phyloP scores from a whole-genome alignment of 2,888 invertebrate species.

The Drosophila atroscutellata region DNA sequence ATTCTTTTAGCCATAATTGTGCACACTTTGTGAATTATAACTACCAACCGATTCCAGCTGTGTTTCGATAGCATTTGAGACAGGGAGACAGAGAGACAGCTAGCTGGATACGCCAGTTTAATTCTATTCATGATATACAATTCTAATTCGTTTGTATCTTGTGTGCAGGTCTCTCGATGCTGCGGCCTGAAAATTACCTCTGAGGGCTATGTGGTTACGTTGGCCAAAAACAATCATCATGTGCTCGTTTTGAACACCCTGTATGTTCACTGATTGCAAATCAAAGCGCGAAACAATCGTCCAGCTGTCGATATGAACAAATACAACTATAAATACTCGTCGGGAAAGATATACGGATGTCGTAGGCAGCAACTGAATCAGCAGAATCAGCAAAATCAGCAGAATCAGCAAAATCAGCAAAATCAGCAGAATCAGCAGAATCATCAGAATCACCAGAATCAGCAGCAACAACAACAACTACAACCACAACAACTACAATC shows the following conservation, averaged over 20 bases:
- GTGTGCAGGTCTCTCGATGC: slow-evolving; percentile 95
- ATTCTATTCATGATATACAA: neutral
- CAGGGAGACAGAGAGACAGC: neutral
- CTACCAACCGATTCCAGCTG: too few relatives aligned
- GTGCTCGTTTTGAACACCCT: slow-evolving; percentile 97
- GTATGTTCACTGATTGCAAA: slow-evolving; percentile 93
- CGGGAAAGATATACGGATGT: slow-evolving; percentile 69
- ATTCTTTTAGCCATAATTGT: neutral
- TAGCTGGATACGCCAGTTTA: neutral
- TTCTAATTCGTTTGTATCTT: slow-evolving; percentile 8
- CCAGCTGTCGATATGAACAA: slow-evolving; percentile 75
- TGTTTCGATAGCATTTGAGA: too few relatives aligned
- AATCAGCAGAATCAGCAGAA: slow-evolving; percentile 43
- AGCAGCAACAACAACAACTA: slow-evolving; percentile 38
- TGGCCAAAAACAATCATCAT: slow-evolving; percentile 99
- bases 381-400: too few relatives aligned
- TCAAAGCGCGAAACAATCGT: slow-evolving; percentile 79
- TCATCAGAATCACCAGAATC: slow-evolving; percentile 27
- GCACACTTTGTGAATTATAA: too few relatives aligned
- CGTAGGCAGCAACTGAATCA: slow-evolving; percentile 61
- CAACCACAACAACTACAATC: slow-evolving; percentile 35
- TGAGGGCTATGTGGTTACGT: slow-evolving; percentile 97
- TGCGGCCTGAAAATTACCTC: slow-evolving; percentile 98
- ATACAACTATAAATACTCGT: slow-evolving; percentile 74
- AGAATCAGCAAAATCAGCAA: slow-evolving; percentile 41